Evolutionary conservation across 1,140 invertebrate species (phyloP).

Genomic region (Orchestia grillus): DNA sequence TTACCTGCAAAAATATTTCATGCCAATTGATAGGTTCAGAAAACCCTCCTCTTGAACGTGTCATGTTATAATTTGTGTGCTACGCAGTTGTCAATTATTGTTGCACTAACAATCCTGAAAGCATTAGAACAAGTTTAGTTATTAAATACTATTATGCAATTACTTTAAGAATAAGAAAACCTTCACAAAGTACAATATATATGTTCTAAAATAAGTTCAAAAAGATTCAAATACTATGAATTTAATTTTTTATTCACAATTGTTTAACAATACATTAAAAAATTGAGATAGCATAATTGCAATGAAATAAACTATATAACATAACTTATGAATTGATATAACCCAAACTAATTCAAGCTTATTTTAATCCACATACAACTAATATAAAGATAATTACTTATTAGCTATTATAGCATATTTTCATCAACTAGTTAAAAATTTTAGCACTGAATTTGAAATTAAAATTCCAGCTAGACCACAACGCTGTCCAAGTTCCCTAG

Average conservation of each 20-base stretch:
- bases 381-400: too few species aligned
- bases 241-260: not conserved
- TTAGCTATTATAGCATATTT: not conserved
- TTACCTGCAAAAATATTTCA: constrained; percentile 64
- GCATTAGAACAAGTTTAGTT: not conserved
- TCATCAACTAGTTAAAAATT: not conserved
- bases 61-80: not conserved
- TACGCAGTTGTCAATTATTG: not conserved
- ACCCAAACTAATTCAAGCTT: too few species aligned
- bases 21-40: constrained; percentile 66
- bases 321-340: too few species aligned
- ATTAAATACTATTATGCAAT: not conserved
- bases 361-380: too few species aligned
- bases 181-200: not conserved
- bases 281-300: too few species aligned
- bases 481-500: not conserved
- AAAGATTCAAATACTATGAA: not conserved
- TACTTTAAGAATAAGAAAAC: not conserved
- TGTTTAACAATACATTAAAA: not conserved
- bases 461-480: not conserved
- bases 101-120: not conserved
- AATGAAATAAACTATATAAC: too few species aligned
- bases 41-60: not conserved
- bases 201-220: not conserved
- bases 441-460: not conserved